phyloP scores from a whole-genome alignment of 2,113 vertebrate species.

The Erythrocercus mccallii region DNA sequence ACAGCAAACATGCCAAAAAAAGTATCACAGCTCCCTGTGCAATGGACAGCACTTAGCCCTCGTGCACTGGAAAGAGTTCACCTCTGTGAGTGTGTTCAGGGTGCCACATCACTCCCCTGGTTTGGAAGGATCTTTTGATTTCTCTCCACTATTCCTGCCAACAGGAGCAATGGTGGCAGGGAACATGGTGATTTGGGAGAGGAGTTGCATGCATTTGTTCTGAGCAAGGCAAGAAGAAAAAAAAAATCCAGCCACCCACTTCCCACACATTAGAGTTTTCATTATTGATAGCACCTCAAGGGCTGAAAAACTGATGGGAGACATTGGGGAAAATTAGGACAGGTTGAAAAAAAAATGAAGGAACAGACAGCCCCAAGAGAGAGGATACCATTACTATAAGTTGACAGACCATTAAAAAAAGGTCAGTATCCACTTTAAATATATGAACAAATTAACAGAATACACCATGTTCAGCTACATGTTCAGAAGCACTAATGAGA shows the following conservation, averaged over 20 bases:
- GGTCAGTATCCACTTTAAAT: constrained; percentile 29
- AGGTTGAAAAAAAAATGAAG: not conserved
- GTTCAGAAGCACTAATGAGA: constrained; percentile 58
- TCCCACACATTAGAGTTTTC: not conserved
- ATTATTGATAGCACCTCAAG: not conserved
- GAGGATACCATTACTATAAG: not conserved
- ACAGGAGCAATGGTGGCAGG: not conserved
- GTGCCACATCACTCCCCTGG: not conserved
- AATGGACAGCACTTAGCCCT: not conserved
- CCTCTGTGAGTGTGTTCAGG: not conserved
- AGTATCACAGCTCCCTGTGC: not conserved
- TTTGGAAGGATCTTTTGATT: not conserved
- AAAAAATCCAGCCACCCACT: not conserved
- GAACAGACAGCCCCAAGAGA: not conserved
- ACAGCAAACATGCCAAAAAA: not conserved
- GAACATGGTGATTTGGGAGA: not conserved
- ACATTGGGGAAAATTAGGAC: constrained; percentile 4
- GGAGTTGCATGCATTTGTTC: not conserved
- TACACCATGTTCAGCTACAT: constrained; percentile 22
- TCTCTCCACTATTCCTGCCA: not conserved
- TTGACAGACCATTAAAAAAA: constrained; percentile 40
- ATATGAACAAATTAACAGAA: constrained; percentile 54
- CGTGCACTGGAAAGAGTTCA: not conserved
- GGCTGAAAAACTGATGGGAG: not conserved
- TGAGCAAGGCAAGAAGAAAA: not conserved